Percentiles rank a stretch among this genome's conserved stretches.
These are phyloP conservation scores for Xestoiulus laeticollis DNA, from an alignment of 2,888 invertebrate genomes.

Conservation along the genomic window DNA sequence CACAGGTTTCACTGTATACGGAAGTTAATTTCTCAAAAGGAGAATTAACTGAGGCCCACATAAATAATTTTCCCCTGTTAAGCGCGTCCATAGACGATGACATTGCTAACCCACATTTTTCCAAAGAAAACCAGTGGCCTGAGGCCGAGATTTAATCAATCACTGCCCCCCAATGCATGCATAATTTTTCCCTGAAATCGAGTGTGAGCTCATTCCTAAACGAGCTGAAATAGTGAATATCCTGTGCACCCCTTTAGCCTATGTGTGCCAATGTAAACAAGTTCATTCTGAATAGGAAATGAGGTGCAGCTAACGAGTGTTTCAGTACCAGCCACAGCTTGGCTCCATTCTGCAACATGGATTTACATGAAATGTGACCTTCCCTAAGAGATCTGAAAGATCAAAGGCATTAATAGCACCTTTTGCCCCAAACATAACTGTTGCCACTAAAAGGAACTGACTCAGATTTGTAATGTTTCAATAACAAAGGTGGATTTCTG, in stretches of 20 bases:
- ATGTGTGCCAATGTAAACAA: neutral
- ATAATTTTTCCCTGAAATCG: neutral
- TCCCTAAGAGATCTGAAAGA: neutral
- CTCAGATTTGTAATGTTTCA: neutral
- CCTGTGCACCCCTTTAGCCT: neutral
- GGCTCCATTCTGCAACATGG: neutral
- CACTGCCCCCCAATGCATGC: neutral
- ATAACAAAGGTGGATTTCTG: neutral
- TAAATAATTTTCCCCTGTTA: too few species aligned
- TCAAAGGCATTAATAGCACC: neutral
- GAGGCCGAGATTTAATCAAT: neutral
- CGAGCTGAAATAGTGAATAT: neutral
- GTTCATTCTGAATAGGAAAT: neutral
- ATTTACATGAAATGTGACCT: neutral
- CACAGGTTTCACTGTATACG: too few species aligned
- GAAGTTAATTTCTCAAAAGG: neutral
- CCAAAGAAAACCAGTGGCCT: neutral
- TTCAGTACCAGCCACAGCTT: neutral
- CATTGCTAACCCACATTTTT: conserved; percentile 9
- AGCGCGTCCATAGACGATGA: neutral
- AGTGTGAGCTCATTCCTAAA: neutral
- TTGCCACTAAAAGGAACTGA: neutral
- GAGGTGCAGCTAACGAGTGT: neutral
- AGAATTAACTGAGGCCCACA: neutral
- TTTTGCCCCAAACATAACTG: neutral